These are phyloP conservation scores for Paracanthobrama guichenoti DNA, from an alignment of 2,113 vertebrate species.

Conservation along the genomic window DNA sequence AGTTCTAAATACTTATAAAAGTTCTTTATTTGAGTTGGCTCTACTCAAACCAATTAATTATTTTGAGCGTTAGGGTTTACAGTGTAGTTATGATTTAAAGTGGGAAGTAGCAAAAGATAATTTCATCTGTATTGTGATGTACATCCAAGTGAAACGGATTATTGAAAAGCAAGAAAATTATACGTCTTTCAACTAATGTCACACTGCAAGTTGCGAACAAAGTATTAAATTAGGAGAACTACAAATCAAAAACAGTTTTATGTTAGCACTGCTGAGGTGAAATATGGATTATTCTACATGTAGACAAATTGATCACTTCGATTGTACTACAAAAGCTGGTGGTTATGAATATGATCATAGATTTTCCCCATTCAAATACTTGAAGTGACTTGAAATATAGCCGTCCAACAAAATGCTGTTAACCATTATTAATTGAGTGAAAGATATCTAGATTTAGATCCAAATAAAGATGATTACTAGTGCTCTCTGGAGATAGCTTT, in stretches of 20 bases:
- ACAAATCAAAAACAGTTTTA: background rate
- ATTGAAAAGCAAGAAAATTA: too few species aligned
- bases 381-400: conserved; percentile 37
- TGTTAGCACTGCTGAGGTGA: conserved; percentile 33
- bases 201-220: background rate
- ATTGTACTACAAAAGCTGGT: conserved; percentile 67
- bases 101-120: background rate
- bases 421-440: conserved; percentile 17
- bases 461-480: conserved; percentile 19
- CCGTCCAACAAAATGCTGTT: background rate
- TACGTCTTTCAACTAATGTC: too few species aligned
- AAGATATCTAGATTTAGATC: background rate
- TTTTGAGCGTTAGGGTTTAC: too few species aligned
- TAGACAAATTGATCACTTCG: conserved; percentile 65
- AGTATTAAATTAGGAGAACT: background rate
- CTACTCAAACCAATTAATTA: too few species aligned
- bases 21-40: too few species aligned
- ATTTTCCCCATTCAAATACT: conserved; percentile 69
- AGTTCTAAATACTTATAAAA: too few species aligned
- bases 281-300: conserved; percentile 66
- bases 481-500: background rate
- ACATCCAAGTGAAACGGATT: background rate
- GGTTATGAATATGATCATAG: conserved; percentile 72
- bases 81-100: background rate
- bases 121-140: background rate